Conservation (phyloP, 2,888 invertebrate genomes). For the Stenoptilia bipunctidactyla region DNA sequence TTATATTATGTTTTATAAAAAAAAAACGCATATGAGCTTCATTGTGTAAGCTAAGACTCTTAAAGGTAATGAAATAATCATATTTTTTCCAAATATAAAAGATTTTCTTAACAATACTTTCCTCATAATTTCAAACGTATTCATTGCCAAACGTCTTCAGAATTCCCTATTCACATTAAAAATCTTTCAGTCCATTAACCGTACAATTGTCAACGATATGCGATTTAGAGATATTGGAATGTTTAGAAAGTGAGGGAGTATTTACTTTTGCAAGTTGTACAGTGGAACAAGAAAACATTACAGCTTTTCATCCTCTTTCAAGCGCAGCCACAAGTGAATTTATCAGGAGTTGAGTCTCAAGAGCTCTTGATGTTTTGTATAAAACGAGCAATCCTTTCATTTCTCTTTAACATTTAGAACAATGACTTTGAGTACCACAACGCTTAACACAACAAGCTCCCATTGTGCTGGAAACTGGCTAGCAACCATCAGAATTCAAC, state of each 20-base stretch:
- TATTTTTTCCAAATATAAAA: too few relatives aligned
- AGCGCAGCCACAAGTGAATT: conserved; percentile 30
- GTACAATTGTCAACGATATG: conserved; percentile 2
- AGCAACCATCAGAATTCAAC: conserved; percentile 16
- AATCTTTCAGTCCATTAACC: conserved; percentile 4
- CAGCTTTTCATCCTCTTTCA: conserved; percentile 26
- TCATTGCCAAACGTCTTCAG: too few relatives aligned
- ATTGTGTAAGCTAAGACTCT: too few relatives aligned
- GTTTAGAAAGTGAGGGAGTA: not conserved
- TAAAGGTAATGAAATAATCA: too few relatives aligned
- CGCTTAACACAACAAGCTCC: conserved; percentile 31
- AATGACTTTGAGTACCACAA: conserved; percentile 29
- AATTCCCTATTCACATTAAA: too few relatives aligned
- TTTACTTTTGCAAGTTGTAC: conserved; percentile 6
- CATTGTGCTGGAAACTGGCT: conserved; percentile 27
- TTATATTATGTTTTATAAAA: too few relatives aligned
- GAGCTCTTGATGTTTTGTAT: conserved; percentile 12
- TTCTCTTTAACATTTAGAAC: conserved; percentile 24
- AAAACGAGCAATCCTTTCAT: conserved; percentile 34
- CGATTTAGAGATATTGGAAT: conserved; percentile 1
- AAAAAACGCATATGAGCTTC: too few relatives aligned
- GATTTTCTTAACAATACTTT: too few relatives aligned
- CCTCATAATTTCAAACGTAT: too few relatives aligned
- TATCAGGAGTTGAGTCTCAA: conserved; percentile 23
- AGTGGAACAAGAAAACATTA: conserved; percentile 9